Conservation (phyloP, 2,113 vertebrate species). For the Stigmatopora argus region DNA sequence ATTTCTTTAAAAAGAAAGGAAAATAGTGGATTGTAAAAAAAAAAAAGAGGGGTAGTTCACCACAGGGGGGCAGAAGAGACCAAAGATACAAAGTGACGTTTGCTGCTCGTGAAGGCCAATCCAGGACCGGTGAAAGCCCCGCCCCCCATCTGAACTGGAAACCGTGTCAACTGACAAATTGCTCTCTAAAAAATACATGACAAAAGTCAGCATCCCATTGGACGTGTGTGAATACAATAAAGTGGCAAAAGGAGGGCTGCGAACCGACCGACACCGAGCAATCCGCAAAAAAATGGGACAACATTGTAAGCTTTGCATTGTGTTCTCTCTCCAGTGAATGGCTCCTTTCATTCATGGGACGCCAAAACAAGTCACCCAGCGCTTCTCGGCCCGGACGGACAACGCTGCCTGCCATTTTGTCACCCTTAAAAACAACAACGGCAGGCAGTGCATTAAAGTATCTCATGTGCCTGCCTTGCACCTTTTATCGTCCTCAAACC, state of each 20-base stretch:
- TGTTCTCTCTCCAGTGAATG: background rate
- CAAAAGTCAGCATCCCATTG: background rate
- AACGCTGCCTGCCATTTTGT: background rate
- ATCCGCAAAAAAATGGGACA: background rate
- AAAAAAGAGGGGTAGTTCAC: constrained; percentile 11
- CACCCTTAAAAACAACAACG: background rate
- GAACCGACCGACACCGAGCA: background rate
- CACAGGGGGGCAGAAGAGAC: constrained; percentile 57
- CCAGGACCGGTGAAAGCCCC: too few relatives aligned
- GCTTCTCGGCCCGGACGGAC: background rate
- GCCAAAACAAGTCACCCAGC: background rate
- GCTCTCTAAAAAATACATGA: background rate
- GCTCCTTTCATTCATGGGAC: background rate
- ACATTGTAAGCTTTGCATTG: background rate
- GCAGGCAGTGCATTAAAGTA: background rate
- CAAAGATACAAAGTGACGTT: constrained; percentile 4
- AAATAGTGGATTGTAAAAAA: background rate
- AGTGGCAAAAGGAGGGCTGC: background rate
- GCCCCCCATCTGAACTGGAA: background rate
- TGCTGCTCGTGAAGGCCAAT: too few relatives aligned
- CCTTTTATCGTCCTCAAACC: background rate
- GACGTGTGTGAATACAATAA: background rate
- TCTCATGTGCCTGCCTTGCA: background rate
- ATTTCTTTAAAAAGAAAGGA: background rate
- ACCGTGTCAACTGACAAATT: background rate